Evolutionary conservation across 1,140 invertebrate genomes (phyloP).

Genomic region (Gryon sp.): DNA sequence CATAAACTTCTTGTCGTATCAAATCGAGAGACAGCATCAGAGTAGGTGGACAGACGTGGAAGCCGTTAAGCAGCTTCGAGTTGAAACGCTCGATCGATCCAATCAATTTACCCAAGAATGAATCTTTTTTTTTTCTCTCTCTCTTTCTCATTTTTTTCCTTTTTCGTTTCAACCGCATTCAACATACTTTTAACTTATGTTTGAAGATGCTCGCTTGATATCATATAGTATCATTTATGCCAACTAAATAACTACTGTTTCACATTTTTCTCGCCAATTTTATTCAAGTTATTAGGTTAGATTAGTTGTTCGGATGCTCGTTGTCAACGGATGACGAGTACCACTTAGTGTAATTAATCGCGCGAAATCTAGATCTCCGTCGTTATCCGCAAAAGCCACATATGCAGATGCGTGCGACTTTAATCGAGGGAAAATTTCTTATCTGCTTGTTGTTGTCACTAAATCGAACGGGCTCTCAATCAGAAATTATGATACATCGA

Average conservation of each 20-base stretch:
- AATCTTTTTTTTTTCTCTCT: background rate
- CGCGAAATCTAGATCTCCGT: no score
- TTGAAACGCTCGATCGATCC: conserved; percentile 40
- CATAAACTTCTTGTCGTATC: conserved; percentile 77
- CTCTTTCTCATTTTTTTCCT: background rate
- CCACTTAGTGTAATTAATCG: background rate
- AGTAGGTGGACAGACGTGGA: conserved; percentile 69
- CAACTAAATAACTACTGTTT: conserved; percentile 1
- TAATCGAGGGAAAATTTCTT: conserved; percentile 10
- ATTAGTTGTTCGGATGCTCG: conserved; percentile 15
- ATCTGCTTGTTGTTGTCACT: conserved; percentile 14
- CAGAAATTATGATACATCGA: conserved; percentile 34
- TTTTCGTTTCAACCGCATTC: no score
- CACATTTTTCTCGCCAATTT: background rate
- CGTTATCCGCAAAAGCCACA: no score
- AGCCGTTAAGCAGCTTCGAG: conserved; percentile 73
- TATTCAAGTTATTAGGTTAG: conserved; percentile 4
- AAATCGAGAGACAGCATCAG: conserved; percentile 67
- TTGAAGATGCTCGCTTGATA: no score
- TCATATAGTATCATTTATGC: no score
- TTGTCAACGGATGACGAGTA: conserved; percentile 11
- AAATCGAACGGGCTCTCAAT: conserved; percentile 10
- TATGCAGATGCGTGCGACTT: conserved; percentile 22
- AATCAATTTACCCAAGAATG: conserved; percentile 36
- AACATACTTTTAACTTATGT: no score